Evolutionary conservation across 2,113 vertebrate genomes (phyloP).

Genomic region (Beaufortia kweichowensis): DNA sequence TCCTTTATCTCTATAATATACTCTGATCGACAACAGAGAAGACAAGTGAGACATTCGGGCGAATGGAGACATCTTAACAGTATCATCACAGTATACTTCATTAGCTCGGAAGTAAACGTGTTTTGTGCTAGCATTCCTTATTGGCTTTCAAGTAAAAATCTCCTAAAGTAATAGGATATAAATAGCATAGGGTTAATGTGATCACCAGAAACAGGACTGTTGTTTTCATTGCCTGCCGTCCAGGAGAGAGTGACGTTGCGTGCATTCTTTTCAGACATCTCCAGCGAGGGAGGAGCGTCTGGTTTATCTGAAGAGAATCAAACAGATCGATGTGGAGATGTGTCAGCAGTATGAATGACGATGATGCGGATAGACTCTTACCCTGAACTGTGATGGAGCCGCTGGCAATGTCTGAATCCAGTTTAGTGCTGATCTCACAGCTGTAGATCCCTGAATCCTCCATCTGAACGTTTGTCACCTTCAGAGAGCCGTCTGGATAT

Average conservation of each 20-base stretch:
- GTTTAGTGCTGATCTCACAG: conserved; percentile 75
- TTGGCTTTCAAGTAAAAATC: no score
- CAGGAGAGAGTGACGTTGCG: conserved; percentile 71
- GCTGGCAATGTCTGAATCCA: conserved; percentile 70
- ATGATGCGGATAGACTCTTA: no score
- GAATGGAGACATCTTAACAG: neutral
- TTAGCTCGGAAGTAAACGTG: no score
- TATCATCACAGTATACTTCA: neutral
- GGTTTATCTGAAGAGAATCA: conserved; percentile 72
- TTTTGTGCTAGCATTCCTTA: no score
- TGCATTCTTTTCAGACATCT: conserved; percentile 60
- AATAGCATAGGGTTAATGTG: no score
- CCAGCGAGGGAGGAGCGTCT: conserved; percentile 68
- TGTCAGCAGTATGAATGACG: neutral
- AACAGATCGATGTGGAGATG: neutral
- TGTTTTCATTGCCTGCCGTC: conserved; percentile 77
- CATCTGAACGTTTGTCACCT: conserved; percentile 69
- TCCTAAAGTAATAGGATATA: no score
- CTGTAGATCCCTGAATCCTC: conserved; percentile 73
- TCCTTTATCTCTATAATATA: conserved; percentile 70
- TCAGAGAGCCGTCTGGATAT: conserved; percentile 68
- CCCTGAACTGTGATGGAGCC: conserved; percentile 81
- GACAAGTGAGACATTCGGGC: neutral
- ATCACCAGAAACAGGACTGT: conserved; percentile 70
- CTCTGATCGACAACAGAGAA: conserved; percentile 10